Evolutionary conservation across 2,888 invertebrate genomes (phyloP).

Genomic region (Melanchra persicariae): DNA sequence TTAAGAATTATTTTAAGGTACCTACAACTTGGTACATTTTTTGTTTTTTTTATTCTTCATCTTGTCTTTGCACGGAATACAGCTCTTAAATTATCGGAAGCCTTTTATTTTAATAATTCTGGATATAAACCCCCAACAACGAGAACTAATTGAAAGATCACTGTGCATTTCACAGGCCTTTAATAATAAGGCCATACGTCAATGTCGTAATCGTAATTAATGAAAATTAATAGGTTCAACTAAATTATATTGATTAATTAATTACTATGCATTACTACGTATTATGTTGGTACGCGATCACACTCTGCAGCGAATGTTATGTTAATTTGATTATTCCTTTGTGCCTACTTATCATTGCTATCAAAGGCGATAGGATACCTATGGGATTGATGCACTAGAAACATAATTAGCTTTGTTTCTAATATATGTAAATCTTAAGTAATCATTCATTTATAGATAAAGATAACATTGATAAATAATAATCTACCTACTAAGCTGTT

Average conservation of each 20-base stretch:
- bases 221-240: slow-evolving; percentile 23
- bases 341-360: background rate
- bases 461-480: too few relatives aligned
- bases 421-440: too few relatives aligned
- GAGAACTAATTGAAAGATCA: slow-evolving; percentile 32
- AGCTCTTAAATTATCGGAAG: too few relatives aligned
- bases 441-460: background rate
- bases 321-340: background rate
- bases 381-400: too few relatives aligned
- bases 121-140: too few relatives aligned
- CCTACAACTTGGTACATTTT: too few relatives aligned
- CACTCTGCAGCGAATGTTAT: background rate
- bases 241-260: slow-evolving; percentile 30
- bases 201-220: slow-evolving; percentile 40
- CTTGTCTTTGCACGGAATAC: too few relatives aligned
- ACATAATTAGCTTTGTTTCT: too few relatives aligned
- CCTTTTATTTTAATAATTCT: too few relatives aligned
- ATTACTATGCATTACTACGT: background rate
- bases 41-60: too few relatives aligned
- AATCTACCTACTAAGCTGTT: background rate
- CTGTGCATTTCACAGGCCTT: slow-evolving; percentile 1
- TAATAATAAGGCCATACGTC: slow-evolving; percentile 33
- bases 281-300: background rate
- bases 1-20: too few relatives aligned
- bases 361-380: background rate